Evolutionary conservation across 2,797 vertebrate genomes (phyloP).

Genomic region (Natrix natrix): DNA sequence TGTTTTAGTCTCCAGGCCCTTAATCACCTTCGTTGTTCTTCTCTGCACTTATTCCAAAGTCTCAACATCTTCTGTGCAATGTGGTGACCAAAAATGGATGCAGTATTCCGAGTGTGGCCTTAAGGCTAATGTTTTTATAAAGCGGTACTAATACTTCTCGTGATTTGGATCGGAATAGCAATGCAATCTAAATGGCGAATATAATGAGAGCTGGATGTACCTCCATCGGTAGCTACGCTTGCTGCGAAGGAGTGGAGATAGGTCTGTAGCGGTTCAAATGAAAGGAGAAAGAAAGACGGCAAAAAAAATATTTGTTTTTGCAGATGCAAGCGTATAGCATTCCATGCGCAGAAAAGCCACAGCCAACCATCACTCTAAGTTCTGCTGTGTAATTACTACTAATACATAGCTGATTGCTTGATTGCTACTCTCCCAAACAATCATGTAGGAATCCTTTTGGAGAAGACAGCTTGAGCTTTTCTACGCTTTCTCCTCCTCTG

Average conservation of each 20-base stretch:
- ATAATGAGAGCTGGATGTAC: neutral
- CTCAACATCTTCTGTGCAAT: no score
- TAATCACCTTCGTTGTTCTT: no score
- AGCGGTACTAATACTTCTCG: neutral
- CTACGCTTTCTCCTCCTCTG: constrained; percentile 1
- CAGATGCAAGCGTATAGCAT: neutral
- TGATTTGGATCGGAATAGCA: neutral
- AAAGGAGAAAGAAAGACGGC: neutral
- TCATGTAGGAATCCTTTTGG: constrained; percentile 42
- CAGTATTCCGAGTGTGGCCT: neutral
- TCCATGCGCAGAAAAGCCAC: neutral
- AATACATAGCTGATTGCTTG: constrained; percentile 8
- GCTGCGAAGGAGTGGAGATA: neutral
- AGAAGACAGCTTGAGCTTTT: constrained; percentile 35
- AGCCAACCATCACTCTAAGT: neutral
- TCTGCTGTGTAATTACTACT: constrained; percentile 29
- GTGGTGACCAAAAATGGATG: no score
- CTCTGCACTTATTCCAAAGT: no score
- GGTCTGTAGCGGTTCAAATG: neutral
- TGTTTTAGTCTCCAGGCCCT: no score
- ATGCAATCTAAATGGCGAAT: neutral
- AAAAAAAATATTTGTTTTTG: neutral
- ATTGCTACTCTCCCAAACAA: neutral
- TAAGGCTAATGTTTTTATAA: neutral
- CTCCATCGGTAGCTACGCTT: no score